Conservation (phyloP, 2,888 invertebrate genomes). For the Parnassius glacialis region DNA sequence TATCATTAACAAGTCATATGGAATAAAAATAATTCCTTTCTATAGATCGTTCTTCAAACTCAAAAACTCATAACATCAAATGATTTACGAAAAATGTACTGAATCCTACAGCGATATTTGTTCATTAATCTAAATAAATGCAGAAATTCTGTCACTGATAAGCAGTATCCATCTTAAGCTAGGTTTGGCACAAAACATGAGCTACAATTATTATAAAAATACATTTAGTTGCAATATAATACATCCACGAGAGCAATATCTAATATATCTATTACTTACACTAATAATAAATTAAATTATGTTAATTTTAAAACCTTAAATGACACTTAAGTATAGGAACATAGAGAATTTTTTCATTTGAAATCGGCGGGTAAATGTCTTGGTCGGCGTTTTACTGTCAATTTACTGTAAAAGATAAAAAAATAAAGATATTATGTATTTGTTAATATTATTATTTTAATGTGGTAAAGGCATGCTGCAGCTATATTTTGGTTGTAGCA, state of each 20-base stretch:
- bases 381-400: constrained; percentile 29
- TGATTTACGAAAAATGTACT: background rate
- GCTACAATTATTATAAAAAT: constrained; percentile 1
- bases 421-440: background rate
- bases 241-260: constrained; percentile 1
- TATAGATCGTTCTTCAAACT: too few species aligned
- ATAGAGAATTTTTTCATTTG: constrained; percentile 37
- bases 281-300: constrained; percentile 46
- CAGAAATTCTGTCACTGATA: background rate
- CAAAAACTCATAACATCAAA: too few species aligned
- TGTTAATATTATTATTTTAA: too few species aligned
- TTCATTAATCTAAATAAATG: background rate
- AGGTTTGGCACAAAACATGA: constrained; percentile 8
- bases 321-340: constrained; percentile 51
- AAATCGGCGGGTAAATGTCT: constrained; percentile 56
- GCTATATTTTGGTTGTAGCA: too few species aligned
- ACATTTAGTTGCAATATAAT: background rate
- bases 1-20: too few species aligned
- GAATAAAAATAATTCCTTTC: too few species aligned
- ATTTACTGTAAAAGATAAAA: constrained; percentile 36
- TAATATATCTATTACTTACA: constrained; percentile 24
- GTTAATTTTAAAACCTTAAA: constrained; percentile 33
- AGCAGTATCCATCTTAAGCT: constrained; percentile 5
- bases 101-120: background rate
- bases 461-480: too few species aligned